phyloP scores from a whole-genome alignment of 2,113 vertebrate species.

The Pithys albifrons region DNA sequence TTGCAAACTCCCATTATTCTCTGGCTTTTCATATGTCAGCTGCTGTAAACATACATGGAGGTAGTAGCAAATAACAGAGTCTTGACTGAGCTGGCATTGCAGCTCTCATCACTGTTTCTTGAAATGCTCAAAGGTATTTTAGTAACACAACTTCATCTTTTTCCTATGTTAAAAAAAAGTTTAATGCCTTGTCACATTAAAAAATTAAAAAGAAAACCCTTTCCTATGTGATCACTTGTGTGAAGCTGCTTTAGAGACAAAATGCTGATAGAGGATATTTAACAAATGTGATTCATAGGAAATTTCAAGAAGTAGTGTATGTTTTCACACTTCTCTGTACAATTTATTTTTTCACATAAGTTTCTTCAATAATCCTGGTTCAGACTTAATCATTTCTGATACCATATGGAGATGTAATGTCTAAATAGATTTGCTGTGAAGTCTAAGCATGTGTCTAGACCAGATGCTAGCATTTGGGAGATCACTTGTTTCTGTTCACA shows the following conservation, averaged over 20 bases:
- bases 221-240: neutral
- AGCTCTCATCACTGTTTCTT: neutral
- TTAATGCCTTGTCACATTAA: neutral
- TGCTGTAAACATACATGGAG: conserved; percentile 1
- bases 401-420: neutral
- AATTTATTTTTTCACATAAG: neutral
- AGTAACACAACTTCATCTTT: neutral
- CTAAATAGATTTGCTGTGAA: neutral
- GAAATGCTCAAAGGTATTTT: neutral
- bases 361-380: neutral
- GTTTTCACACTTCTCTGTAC: neutral
- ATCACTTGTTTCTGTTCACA: neutral
- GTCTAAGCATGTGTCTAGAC: neutral
- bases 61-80: conserved; percentile 23
- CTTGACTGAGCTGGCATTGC: neutral
- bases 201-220: neutral
- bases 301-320: neutral
- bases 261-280: neutral
- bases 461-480: neutral
- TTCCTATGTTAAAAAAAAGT: neutral
- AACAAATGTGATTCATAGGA: neutral
- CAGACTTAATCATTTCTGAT: neutral
- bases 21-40: conserved; percentile 20
- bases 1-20: conserved; percentile 45
- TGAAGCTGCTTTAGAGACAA: neutral